Conservation (phyloP, 2,113 vertebrate species). For the Tragelaphus scriptus region DNA sequence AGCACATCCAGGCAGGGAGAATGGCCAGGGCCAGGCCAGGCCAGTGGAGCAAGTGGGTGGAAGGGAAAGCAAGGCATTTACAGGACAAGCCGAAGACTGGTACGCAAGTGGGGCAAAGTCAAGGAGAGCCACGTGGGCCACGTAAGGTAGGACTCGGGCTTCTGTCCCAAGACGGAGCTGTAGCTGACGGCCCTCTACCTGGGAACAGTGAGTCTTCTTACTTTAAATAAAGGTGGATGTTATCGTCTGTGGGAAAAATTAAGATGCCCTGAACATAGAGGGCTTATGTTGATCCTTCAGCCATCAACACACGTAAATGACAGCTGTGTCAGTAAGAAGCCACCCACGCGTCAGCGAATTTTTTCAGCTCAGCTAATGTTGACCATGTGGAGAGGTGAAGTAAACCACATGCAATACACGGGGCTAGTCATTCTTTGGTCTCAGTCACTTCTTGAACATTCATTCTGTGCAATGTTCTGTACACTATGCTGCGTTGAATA, state of each 20-base stretch:
- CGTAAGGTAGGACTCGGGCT: background rate
- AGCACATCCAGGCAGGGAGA: background rate
- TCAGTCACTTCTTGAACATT: background rate
- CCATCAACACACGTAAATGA: background rate
- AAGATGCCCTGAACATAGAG: background rate
- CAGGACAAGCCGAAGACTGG: background rate
- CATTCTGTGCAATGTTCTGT: background rate
- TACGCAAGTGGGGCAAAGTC: fast-evolving
- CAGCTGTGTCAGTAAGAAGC: background rate
- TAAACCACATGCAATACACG: background rate
- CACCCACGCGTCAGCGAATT: background rate
- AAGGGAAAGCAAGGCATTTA: fast-evolving
- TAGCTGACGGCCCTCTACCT: too few relatives aligned
- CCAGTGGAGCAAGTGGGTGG: background rate
- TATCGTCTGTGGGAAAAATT: background rate
- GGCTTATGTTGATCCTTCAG: background rate
- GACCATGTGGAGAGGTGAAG: background rate
- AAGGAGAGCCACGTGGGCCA: too few relatives aligned
- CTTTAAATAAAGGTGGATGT: background rate
- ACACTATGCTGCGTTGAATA: background rate
- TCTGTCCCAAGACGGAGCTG: fast-evolving
- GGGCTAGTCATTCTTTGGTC: background rate
- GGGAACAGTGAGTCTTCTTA: background rate
- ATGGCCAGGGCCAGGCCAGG: background rate
- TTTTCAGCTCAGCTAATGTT: background rate